A percentile compares a stretch with the other conserved stretches of the same genome.
phyloP scores from a whole-genome alignment of 1,140 invertebrate genomes.

The Saccostrea echinata region DNA sequence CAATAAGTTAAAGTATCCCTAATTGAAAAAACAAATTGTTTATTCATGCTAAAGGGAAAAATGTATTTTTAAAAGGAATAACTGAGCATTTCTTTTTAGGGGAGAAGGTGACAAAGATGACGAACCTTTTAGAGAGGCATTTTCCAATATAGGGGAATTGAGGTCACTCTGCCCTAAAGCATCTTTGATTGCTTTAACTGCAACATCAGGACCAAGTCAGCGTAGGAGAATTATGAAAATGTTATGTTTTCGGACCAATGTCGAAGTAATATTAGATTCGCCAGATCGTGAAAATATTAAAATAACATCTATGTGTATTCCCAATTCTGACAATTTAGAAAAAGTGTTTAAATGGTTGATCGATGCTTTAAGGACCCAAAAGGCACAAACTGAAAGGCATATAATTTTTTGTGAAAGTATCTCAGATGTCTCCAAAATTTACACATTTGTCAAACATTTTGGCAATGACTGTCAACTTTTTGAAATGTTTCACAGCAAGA shows the following conservation, averaged over 20 bases:
- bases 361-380: constrained; percentile 38
- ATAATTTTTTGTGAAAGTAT: constrained; percentile 56
- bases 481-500: constrained; percentile 59
- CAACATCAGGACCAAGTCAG: constrained; percentile 45
- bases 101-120: constrained; percentile 25
- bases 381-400: constrained; percentile 34
- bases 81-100: constrained; percentile 35
- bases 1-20: background rate
- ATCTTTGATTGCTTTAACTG: constrained; percentile 31
- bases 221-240: constrained; percentile 46
- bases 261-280: constrained; percentile 40
- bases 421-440: constrained; percentile 51
- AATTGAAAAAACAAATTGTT: background rate
- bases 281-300: constrained; percentile 44
- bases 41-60: background rate
- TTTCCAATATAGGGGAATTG: constrained; percentile 43
- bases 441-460: constrained; percentile 44
- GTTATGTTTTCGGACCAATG: constrained; percentile 19
- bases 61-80: background rate
- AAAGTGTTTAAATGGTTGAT: constrained; percentile 51
- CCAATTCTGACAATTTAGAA: constrained; percentile 37
- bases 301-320: constrained; percentile 38
- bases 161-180: constrained; percentile 36
- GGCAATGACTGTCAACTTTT: constrained; percentile 30
- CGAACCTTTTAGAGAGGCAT: constrained; percentile 45